phyloP scores from a whole-genome alignment of 2,888 invertebrate species.

The Stegophylla sp. region DNA sequence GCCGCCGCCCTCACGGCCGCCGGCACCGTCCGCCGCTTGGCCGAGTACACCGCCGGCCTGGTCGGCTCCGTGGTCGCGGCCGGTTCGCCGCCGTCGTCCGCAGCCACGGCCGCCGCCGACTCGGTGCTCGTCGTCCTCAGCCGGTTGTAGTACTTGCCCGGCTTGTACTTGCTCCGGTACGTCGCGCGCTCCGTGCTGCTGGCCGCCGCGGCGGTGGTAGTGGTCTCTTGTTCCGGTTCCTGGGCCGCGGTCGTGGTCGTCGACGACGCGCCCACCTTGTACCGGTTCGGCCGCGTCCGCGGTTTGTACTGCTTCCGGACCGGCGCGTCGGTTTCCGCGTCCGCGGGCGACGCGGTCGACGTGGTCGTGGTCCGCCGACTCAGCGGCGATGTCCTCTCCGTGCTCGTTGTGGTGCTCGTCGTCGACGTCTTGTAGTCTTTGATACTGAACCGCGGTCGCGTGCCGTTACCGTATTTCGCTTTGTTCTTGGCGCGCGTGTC shows the following conservation, averaged over 20 bases:
- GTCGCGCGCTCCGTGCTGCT: slow-evolving; percentile 60
- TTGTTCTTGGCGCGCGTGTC: slow-evolving; percentile 60
- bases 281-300: slow-evolving; percentile 62
- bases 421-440: slow-evolving; percentile 71
- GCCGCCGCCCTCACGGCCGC: slow-evolving; percentile 60
- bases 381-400: slow-evolving; percentile 23
- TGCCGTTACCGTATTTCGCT: slow-evolving; percentile 63
- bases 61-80: slow-evolving; percentile 58
- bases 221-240: slow-evolving; percentile 64
- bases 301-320: slow-evolving; percentile 63
- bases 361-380: slow-evolving; percentile 28
- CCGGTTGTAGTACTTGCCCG: slow-evolving; percentile 63
- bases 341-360: background rate
- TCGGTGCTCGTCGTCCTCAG: slow-evolving; percentile 62
- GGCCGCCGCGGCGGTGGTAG: slow-evolving; percentile 64
- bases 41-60: slow-evolving; percentile 62
- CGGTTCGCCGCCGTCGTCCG: slow-evolving; percentile 56
- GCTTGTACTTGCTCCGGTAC: slow-evolving; percentile 61
- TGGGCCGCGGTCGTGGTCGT: slow-evolving; percentile 61
- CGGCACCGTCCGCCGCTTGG: slow-evolving; percentile 61
- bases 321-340: slow-evolving; percentile 12
- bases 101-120: slow-evolving; percentile 60
- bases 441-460: slow-evolving; percentile 77
- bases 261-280: slow-evolving; percentile 54
- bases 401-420: slow-evolving; percentile 61